Percentiles rank a stretch among this genome's conserved stretches.
These are phyloP conservation scores for Calonectris borealis DNA, from an alignment of 2,113 vertebrate genomes.

Conservation along the genomic window DNA sequence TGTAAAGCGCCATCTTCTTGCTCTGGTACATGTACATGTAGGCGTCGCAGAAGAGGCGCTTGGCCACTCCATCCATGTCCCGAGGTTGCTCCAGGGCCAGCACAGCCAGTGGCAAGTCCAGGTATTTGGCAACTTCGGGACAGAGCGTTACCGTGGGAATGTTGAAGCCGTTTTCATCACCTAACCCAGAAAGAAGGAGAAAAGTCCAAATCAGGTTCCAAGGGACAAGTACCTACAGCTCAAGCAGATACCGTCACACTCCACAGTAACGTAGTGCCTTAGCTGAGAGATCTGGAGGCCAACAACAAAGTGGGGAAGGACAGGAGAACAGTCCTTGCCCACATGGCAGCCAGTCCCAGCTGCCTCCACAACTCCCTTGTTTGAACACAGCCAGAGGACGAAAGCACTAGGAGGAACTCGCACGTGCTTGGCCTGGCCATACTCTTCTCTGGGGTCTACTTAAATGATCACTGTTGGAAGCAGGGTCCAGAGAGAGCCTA, in stretches of 20 bases:
- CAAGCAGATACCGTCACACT: neutral
- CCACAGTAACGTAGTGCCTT: neutral
- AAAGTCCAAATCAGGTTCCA: neutral
- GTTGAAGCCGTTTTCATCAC: conserved; percentile 83
- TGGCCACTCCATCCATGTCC: conserved; percentile 88
- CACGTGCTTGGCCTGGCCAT: neutral
- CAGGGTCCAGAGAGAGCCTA: neutral
- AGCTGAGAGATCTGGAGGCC: neutral
- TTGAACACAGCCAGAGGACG: neutral
- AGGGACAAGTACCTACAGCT: neutral
- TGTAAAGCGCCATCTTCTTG: conserved; percentile 83
- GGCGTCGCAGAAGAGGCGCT: conserved; percentile 89
- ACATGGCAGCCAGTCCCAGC: neutral
- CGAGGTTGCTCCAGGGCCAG: conserved; percentile 82
- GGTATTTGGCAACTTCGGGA: conserved; percentile 82
- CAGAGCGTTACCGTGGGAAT: conserved; percentile 81
- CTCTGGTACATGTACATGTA: conserved; percentile 93
- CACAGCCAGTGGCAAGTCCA: conserved; percentile 74
- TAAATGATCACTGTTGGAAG: neutral
- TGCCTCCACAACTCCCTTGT: neutral
- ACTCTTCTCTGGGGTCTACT: neutral
- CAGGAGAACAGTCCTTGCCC: neutral
- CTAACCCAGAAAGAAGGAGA: conserved; percentile 41
- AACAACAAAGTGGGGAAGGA: neutral
- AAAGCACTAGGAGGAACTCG: neutral